Percentiles rank a stretch among this genome's conserved stretches.
phyloP scores from a whole-genome alignment of 2,888 invertebrate species.

The Hirtodrosophila duncani region DNA sequence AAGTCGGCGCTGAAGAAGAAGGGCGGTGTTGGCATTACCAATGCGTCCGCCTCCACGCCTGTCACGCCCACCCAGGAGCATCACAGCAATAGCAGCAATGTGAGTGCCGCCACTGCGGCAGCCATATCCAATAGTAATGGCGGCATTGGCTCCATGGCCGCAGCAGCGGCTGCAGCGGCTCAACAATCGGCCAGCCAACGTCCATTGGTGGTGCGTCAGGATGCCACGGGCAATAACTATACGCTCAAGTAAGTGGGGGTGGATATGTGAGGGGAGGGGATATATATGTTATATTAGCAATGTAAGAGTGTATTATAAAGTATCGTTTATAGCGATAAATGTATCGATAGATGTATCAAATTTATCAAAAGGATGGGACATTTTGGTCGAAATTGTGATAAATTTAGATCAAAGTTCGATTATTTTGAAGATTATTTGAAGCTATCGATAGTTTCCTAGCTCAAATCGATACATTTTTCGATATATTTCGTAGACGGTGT shows the following conservation, averaged over 20 bases:
- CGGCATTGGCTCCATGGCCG: conserved; percentile 64
- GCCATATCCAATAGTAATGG: conserved; percentile 61
- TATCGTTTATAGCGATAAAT: too few relatives aligned
- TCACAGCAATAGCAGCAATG: conserved; percentile 70
- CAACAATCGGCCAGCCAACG: conserved; percentile 77
- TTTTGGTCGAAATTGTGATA: too few relatives aligned
- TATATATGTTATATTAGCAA: too few relatives aligned
- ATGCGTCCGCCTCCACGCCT: conserved; percentile 77
- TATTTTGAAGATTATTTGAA: too few relatives aligned
- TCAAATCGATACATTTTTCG: too few relatives aligned
- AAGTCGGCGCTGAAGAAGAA: conserved; percentile 95
- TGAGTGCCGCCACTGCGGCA: conserved; percentile 44
- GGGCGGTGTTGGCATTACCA: conserved; percentile 67
- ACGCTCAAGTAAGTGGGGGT: conserved; percentile 88
- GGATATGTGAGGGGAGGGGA: too few relatives aligned
- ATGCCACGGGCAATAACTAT: conserved; percentile 86
- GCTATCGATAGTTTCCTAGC: too few relatives aligned
- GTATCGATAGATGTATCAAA: too few relatives aligned
- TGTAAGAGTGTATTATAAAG: too few relatives aligned
- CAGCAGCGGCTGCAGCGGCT: conserved; percentile 61
- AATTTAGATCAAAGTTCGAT: too few relatives aligned
- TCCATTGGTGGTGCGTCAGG: conserved; percentile 84
- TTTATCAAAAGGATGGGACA: too few relatives aligned
- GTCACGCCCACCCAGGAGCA: conserved; percentile 87
- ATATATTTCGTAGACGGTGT: too few relatives aligned